phyloP scores from a whole-genome alignment of 2,888 invertebrate species.

The Ecdyonurus torrentis region DNA sequence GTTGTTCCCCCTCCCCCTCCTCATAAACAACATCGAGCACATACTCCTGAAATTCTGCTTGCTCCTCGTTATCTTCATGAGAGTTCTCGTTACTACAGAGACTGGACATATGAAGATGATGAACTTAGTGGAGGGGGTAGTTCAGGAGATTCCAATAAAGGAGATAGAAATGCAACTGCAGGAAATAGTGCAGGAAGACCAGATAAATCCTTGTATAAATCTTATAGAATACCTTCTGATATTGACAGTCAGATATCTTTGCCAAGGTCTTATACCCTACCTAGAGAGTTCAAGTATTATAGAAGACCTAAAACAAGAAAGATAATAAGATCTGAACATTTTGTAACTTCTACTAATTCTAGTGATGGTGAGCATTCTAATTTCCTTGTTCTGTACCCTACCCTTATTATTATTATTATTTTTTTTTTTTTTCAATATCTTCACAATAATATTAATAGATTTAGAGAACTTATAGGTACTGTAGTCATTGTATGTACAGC shows the following conservation, averaged over 20 bases:
- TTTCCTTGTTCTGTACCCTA: not conserved
- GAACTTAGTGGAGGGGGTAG: not conserved
- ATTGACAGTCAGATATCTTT: conserved; percentile 60
- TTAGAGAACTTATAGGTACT: conserved; percentile 1
- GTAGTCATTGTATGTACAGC: no score
- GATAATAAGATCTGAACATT: conserved; percentile 44
- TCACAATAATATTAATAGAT: conserved; percentile 3
- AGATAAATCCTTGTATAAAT: conserved; percentile 24
- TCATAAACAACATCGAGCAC: conserved; percentile 31
- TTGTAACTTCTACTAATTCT: conserved; percentile 66
- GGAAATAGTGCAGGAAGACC: conserved; percentile 6
- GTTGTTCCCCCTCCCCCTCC: conserved; percentile 21
- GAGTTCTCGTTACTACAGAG: conserved; percentile 23
- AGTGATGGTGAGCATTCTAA: conserved; percentile 51
- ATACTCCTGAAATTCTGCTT: conserved; percentile 62
- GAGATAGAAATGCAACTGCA: not conserved
- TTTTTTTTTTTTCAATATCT: not conserved
- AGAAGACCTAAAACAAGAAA: conserved; percentile 36
- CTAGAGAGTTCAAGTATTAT: conserved; percentile 72
- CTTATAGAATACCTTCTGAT: conserved; percentile 45
- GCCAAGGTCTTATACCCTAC: conserved; percentile 69
- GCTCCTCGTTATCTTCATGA: conserved; percentile 52
- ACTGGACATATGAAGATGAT: conserved; percentile 10
- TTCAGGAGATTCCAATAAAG: not conserved
- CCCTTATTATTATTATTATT: not conserved